Evolutionary conservation across 2,888 invertebrate species (phyloP).

Genomic region (Nomada flava): DNA sequence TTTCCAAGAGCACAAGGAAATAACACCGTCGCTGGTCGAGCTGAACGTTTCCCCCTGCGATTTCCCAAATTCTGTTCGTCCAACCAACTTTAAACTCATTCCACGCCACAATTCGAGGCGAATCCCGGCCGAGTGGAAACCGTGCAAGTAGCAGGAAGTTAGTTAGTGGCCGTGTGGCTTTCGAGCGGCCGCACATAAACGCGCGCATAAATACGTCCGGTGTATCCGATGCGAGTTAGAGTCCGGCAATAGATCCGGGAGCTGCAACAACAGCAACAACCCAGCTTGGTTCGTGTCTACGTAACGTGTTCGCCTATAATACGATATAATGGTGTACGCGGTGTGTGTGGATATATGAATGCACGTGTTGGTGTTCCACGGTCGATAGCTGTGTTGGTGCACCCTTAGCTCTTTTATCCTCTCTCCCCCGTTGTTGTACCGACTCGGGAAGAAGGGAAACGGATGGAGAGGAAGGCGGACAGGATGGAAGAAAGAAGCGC

Average conservation of each 20-base stretch:
- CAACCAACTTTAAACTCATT: slow-evolving; percentile 24
- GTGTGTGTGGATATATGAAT: not conserved
- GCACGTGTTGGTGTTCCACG: slow-evolving; percentile 8
- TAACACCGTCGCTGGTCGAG: not conserved
- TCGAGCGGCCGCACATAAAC: slow-evolving; percentile 52
- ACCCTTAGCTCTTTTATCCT: slow-evolving; percentile 56
- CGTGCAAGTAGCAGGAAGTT: slow-evolving; percentile 58
- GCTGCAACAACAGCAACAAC: slow-evolving; percentile 4
- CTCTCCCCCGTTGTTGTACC: slow-evolving; percentile 37
- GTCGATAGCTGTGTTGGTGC: slow-evolving; percentile 46
- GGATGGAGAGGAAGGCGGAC: slow-evolving; percentile 13
- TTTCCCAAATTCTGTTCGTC: slow-evolving; percentile 5
- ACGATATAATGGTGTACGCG: slow-evolving; percentile 13
- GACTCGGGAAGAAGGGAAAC: slow-evolving; percentile 33
- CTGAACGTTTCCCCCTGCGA: not conserved
- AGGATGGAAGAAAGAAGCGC: slow-evolving; percentile 9
- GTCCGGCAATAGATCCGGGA: slow-evolving; percentile 40
- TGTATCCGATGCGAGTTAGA: slow-evolving; percentile 47
- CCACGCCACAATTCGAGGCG: slow-evolving; percentile 25
- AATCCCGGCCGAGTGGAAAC: slow-evolving; percentile 43
- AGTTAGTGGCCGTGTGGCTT: slow-evolving; percentile 51
- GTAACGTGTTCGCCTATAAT: slow-evolving; percentile 20
- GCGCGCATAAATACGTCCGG: slow-evolving; percentile 57
- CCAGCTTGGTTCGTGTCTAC: not conserved
- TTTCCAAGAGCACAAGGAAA: not conserved